phyloP scores from a whole-genome alignment of 2,888 invertebrate genomes.

The Acrobasis repandana region DNA sequence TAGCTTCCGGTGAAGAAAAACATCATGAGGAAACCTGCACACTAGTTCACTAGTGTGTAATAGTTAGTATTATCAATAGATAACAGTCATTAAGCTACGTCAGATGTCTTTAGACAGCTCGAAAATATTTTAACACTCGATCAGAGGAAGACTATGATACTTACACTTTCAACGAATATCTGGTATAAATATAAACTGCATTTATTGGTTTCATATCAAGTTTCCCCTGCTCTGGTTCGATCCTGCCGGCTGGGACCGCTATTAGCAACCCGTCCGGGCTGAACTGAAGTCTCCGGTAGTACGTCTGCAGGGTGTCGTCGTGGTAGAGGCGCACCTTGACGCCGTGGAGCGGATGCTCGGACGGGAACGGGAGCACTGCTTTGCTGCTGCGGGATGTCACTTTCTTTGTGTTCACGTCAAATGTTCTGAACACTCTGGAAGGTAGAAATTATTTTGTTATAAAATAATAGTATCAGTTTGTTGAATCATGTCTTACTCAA shows the following conservation, averaged over 20 bases:
- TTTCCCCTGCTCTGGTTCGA: slow-evolving; percentile 86
- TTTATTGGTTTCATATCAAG: slow-evolving; percentile 81
- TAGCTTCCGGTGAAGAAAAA: too few species aligned
- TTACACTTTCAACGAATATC: slow-evolving; percentile 84
- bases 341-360: slow-evolving; percentile 82
- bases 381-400: slow-evolving; percentile 86
- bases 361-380: slow-evolving; percentile 81
- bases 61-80: too few species aligned
- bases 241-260: slow-evolving; percentile 94
- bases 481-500: too few species aligned
- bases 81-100: too few species aligned
- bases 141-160: slow-evolving; percentile 45
- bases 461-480: too few species aligned
- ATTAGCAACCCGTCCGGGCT: slow-evolving; percentile 95
- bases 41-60: too few species aligned
- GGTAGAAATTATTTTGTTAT: background rate
- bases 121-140: background rate
- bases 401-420: slow-evolving; percentile 86
- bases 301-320: slow-evolving; percentile 97
- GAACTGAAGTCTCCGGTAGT: slow-evolving; percentile 94
- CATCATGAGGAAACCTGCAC: too few species aligned
- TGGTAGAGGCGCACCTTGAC: slow-evolving; percentile 89
- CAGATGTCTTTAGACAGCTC: too few species aligned
- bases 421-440: slow-evolving; percentile 86
- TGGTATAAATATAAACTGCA: slow-evolving; percentile 83